Percentiles rank a stretch among this genome's conserved stretches.
phyloP scores from a whole-genome alignment of 2,797 vertebrate species.

The Enteromius radiatus region DNA sequence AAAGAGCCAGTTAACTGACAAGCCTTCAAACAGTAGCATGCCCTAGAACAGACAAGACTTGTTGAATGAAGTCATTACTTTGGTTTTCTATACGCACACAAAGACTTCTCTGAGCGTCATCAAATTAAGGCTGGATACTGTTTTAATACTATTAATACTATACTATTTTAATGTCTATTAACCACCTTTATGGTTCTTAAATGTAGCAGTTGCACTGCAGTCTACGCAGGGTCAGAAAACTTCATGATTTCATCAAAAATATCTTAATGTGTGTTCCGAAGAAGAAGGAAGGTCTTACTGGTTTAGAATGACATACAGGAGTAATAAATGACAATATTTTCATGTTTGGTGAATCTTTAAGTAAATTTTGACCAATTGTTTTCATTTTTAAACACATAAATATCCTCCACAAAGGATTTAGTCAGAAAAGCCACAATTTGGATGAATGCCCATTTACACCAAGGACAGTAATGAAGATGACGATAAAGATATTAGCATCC shows the following conservation, averaged over 20 bases:
- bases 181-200: not conserved
- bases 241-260: not conserved
- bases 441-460: not conserved
- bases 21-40: not conserved
- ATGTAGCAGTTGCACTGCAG: not conserved
- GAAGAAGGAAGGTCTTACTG: not conserved
- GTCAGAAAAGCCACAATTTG: not conserved
- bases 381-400: not conserved
- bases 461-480: too few species aligned
- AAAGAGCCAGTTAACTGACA: not conserved
- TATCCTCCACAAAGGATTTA: not conserved
- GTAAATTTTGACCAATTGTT: not conserved
- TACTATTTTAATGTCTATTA: not conserved
- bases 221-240: not conserved
- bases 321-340: not conserved
- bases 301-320: not conserved
- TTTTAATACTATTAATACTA: not conserved
- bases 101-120: not conserved
- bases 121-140: not conserved
- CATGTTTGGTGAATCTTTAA: not conserved
- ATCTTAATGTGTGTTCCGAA: not conserved
- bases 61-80: not conserved
- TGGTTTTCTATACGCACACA: not conserved
- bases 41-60: not conserved
- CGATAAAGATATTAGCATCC: too few species aligned